A percentile compares a stretch with the other conserved stretches of the same genome.
Conservation (phyloP, 2,797 vertebrate genomes). For the Macropodus opercularis region DNA sequence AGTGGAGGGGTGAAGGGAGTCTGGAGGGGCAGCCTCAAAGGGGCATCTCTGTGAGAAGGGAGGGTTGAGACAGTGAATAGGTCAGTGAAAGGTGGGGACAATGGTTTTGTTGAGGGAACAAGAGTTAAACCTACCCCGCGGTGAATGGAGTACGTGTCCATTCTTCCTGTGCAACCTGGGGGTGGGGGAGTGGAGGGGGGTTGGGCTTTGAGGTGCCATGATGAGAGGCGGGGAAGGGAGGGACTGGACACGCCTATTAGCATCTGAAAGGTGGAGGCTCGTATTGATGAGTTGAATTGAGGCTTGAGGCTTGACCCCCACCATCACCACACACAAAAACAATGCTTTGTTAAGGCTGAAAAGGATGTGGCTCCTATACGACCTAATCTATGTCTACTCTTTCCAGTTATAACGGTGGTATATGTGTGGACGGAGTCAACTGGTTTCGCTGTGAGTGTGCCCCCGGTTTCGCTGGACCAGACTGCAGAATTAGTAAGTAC, state of each 20-base stretch:
- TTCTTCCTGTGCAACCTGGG: constrained; percentile 76
- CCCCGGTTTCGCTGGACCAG: constrained; percentile 93
- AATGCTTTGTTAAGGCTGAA: constrained; percentile 67
- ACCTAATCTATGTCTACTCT: constrained; percentile 29
- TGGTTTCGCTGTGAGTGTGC: constrained; percentile 99
- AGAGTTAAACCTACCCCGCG: constrained; percentile 57
- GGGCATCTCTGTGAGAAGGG: constrained; percentile 52
- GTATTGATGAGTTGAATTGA: constrained; percentile 82
- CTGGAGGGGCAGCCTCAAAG: constrained; percentile 69
- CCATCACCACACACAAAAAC: constrained; percentile 17
- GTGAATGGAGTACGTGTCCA: constrained; percentile 69
- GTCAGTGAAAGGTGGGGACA: constrained; percentile 50
- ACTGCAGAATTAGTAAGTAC: constrained; percentile 99
- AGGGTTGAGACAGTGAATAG: constrained; percentile 53
- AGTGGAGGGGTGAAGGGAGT: constrained; percentile 52
- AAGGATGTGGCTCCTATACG: constrained; percentile 47
- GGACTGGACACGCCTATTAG: constrained; percentile 77
- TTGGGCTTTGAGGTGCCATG: constrained; percentile 67
- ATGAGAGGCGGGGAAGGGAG: constrained; percentile 62
- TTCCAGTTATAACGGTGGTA: constrained; percentile 94
- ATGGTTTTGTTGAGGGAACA: constrained; percentile 16
- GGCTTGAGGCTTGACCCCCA: constrained; percentile 70
- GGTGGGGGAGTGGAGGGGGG: constrained; percentile 39
- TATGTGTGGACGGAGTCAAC: constrained; percentile 97
- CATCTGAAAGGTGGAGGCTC: constrained; percentile 80